Conservation (phyloP, 2,113 vertebrate species). For the Noturus placidus region DNA sequence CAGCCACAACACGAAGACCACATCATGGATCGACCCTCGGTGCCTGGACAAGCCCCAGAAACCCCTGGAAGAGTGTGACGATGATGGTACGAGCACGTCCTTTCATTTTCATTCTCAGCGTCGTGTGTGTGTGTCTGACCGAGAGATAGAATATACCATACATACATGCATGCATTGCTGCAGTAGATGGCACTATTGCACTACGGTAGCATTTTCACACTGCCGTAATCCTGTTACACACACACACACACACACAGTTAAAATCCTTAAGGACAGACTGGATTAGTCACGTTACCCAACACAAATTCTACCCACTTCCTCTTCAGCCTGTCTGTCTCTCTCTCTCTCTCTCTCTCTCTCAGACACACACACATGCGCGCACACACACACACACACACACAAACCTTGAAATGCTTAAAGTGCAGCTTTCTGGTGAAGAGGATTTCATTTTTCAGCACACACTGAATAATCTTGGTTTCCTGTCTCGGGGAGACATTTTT, state of each 20-base stretch:
- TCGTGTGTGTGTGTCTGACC: not conserved
- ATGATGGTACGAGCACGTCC: constrained; percentile 83
- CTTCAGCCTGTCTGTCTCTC: not conserved
- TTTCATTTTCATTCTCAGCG: not conserved
- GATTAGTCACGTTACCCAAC: constrained; percentile 49
- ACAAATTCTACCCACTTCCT: constrained; percentile 33
- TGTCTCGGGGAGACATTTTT: not conserved
- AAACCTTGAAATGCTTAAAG: too few species aligned
- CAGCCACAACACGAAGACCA: constrained; percentile 99
- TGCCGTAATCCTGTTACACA: constrained; percentile 27
- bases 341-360: not conserved
- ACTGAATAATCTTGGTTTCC: not conserved
- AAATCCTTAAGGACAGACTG: constrained; percentile 41
- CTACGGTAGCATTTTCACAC: constrained; percentile 20
- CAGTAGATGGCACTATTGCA: constrained; percentile 69
- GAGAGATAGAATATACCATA: not conserved
- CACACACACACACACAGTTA: constrained; percentile 29
- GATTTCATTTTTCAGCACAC: not conserved
- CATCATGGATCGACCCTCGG: constrained; percentile 98
- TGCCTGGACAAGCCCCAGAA: constrained; percentile 98
- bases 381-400: constrained; percentile 20
- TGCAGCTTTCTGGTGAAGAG: not conserved
- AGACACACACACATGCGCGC: not conserved
- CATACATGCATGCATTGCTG: not conserved
- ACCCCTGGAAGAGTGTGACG: constrained; percentile 98